A percentile compares a stretch with the other conserved stretches of the same genome.
phyloP scores from a whole-genome alignment of 2,888 invertebrate species.

The Malthinus seriepunctatus region DNA sequence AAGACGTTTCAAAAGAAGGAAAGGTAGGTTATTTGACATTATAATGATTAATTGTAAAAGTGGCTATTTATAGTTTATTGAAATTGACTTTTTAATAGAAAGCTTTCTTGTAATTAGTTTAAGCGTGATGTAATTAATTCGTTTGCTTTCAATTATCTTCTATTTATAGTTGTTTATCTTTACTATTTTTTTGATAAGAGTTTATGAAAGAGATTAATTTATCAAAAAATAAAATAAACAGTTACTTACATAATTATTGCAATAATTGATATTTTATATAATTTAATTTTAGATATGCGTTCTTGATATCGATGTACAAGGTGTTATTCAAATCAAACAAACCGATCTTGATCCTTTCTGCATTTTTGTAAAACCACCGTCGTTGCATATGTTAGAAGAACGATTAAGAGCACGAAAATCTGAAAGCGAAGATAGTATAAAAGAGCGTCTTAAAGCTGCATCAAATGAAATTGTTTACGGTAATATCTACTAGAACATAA shows the following conservation, averaged over 20 bases:
- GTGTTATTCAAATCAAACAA: constrained; percentile 63
- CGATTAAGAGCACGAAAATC: constrained; percentile 80
- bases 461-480: constrained; percentile 84
- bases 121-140: too few species aligned
- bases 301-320: constrained; percentile 41
- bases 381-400: constrained; percentile 73
- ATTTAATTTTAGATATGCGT: constrained; percentile 46
- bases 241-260: too few species aligned
- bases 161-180: too few species aligned
- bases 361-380: constrained; percentile 93
- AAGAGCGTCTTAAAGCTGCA: constrained; percentile 77
- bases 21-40: constrained; percentile 52
- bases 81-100: too few species aligned
- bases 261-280: neutral
- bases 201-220: too few species aligned
- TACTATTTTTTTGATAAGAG: too few species aligned
- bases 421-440: constrained; percentile 86
- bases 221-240: too few species aligned
- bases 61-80: too few species aligned
- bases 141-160: too few species aligned
- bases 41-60: neutral
- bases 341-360: constrained; percentile 81
- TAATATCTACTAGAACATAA: too few species aligned
- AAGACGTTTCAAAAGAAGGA: constrained; percentile 76
- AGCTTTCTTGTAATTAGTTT: too few species aligned